Conservation (phyloP, 2,113 vertebrate genomes). For the Callocephalon fimbriatum region DNA sequence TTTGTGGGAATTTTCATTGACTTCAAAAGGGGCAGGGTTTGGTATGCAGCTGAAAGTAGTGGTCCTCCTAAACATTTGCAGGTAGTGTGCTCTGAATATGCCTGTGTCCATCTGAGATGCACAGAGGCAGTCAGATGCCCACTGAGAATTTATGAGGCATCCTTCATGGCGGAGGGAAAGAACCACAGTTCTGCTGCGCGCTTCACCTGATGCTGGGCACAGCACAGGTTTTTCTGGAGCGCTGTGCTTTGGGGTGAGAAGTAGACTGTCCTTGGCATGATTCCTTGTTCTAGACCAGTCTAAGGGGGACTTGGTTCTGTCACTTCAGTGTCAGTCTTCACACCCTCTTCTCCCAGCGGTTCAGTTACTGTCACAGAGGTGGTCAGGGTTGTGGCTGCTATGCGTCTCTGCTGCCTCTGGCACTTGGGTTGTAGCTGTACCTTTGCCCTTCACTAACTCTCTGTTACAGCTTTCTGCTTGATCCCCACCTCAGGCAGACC, state of each 20-base stretch:
- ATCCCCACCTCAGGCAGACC: neutral
- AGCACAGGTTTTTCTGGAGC: accelerated
- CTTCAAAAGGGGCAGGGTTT: neutral
- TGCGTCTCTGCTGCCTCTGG: neutral
- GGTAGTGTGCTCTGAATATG: neutral
- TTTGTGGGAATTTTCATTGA: neutral
- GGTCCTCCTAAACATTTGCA: neutral
- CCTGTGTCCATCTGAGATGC: neutral
- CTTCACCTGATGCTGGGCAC: neutral
- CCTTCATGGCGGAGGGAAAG: neutral
- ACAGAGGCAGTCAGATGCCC: neutral
- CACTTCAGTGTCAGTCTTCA: neutral
- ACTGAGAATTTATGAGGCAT: neutral
- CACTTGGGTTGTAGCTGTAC: accelerated
- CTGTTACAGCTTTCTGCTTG: neutral
- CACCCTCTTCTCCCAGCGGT: neutral
- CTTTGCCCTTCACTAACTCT: neutral
- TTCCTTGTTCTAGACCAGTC: neutral
- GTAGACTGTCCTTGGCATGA: neutral
- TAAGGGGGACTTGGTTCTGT: neutral
- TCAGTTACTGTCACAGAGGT: neutral
- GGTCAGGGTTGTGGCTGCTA: neutral
- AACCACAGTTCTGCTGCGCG: neutral
- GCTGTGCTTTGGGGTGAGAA: neutral
- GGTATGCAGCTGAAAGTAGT: neutral